These are phyloP conservation scores for Pseudochirops cupreus DNA, from an alignment of 2,797 vertebrate species.

Conservation along the genomic window DNA sequence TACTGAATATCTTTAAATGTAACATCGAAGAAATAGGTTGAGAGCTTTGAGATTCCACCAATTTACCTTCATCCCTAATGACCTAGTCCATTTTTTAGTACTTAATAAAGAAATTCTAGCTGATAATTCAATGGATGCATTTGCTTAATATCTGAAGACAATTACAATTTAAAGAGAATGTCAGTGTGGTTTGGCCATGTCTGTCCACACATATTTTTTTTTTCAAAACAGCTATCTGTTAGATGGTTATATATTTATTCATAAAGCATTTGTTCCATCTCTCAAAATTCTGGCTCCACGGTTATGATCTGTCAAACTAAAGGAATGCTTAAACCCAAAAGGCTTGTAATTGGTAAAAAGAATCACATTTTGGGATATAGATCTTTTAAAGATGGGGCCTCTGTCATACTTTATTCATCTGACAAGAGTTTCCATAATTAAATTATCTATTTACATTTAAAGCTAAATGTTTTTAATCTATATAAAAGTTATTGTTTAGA, in stretches of 20 bases:
- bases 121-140: not conserved
- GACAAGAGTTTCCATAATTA: not conserved
- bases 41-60: not conserved
- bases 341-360: not conserved
- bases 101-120: constrained; percentile 32
- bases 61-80: not conserved
- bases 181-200: not conserved
- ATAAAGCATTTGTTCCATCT: not conserved
- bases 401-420: not conserved
- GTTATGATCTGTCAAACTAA: not conserved
- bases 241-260: not conserved
- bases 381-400: not conserved
- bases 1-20: constrained; percentile 31
- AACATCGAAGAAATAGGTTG: not conserved
- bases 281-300: not conserved
- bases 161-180: constrained; percentile 32
- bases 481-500: not conserved
- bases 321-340: not conserved
- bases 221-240: not conserved
- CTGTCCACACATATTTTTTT: not conserved
- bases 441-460: not conserved
- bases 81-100: constrained; percentile 32
- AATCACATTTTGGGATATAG: not conserved
- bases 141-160: constrained; percentile 1
- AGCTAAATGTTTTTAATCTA: not conserved